Base-by-base conservation (phyloP, 2,888 invertebrate species). In the Cerastis leucographa region DNA sequence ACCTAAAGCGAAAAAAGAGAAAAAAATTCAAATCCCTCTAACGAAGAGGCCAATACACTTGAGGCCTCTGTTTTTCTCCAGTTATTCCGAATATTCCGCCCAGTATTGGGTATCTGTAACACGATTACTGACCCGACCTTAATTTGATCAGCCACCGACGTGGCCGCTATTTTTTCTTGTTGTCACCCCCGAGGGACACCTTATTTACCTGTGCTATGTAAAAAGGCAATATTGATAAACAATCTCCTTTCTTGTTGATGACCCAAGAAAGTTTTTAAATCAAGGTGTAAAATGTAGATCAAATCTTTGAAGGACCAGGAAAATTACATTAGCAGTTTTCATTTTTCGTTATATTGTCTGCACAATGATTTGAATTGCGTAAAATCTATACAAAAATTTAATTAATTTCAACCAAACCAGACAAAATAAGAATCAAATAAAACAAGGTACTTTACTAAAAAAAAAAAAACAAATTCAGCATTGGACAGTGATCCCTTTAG, bases 51-150 rank as follows among this genome's bases (percentile, higher is more conserved):
- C 93, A 95, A 96, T 96, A 94, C 96, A 92, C 96, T 87, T 88
- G 96, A 95, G 96, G 91, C 92, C 91, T 90, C 91, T 94, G 94
- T 95, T 95, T 95, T 95, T 93, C 93, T 94, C 89, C 90, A 91
- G 92, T 95, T 95, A 94, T 94, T 94, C 90, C 91, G 94, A 93
- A 94, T 94, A 93, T 93, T 94, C 92, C 90, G 88, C 90, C 92
- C 90, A 91, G 94, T 96, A 95, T 96, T 96, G 94, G 95, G 92
- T 96, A 94, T 96, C 96, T 90, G 95, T 96, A 96, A 96, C 94
- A 91, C 92, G 95, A 96, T 96, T 96, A 96, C 95, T 96, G 96
- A 96, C 96, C 96, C 94, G 92, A 90, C 93, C 94, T 94, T 96
- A 96, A 96, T 96, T 96, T 94, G 92, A 96, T 96, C 95, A 95